These are phyloP conservation scores for Spisula solida DNA, from an alignment of 2,888 invertebrate genomes.

Conservation along the genomic window DNA sequence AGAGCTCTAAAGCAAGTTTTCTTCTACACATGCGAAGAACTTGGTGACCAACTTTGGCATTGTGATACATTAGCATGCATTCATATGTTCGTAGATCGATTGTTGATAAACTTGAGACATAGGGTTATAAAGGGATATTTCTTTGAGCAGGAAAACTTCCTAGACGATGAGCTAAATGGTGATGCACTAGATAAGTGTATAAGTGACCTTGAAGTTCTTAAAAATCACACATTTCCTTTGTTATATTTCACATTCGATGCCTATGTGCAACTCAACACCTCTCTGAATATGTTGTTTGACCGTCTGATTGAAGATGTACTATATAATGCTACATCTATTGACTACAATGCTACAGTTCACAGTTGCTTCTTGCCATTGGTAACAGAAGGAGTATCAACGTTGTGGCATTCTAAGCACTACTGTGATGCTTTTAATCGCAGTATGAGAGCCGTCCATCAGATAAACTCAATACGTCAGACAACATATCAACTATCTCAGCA, in stretches of 20 bases:
- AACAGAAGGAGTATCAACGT: background rate
- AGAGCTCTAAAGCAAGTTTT: conserved; percentile 37
- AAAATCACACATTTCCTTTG: background rate
- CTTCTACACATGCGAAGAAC: conserved; percentile 53
- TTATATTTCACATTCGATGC: conserved; percentile 32
- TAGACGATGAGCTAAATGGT: conserved; percentile 6
- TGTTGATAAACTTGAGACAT: background rate
- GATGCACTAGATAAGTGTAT: background rate
- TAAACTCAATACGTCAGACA: background rate
- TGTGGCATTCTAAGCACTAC: background rate
- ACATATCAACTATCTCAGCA: background rate
- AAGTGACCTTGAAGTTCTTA: background rate
- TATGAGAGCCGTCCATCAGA: background rate
- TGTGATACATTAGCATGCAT: conserved; percentile 26
- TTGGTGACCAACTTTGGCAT: conserved; percentile 31
- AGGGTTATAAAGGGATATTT: conserved; percentile 31
- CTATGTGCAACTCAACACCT: background rate
- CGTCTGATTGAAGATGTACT: background rate
- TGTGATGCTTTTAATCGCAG: conserved; percentile 7
- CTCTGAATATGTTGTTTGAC: conserved; percentile 26
- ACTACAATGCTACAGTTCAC: background rate
- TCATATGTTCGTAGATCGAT: conserved; percentile 10
- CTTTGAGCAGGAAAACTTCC: background rate
- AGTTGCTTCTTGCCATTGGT: conserved; percentile 16
- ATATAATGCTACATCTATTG: background rate